Evolutionary conservation across 2,888 invertebrate genomes (phyloP).

Genomic region (Hybos culiciformis): DNA sequence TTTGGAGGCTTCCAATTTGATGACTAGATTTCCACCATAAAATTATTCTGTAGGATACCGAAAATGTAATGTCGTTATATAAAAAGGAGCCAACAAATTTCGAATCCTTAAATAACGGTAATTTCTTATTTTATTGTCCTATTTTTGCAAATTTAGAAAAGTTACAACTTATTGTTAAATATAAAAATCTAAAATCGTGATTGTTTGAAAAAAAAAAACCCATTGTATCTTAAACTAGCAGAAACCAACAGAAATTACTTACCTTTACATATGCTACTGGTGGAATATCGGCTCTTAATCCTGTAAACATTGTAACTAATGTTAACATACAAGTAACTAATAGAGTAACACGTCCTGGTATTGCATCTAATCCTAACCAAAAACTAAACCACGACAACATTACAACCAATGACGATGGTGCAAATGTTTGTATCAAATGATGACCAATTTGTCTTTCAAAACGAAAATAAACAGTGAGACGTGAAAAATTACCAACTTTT

Average conservation of each 20-base stretch:
- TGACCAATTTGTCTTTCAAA: constrained; percentile 76
- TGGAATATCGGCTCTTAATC: constrained; percentile 65
- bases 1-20: no score
- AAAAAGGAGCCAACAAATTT: no score
- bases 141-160: no score
- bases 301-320: constrained; percentile 75
- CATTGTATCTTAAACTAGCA: no score
- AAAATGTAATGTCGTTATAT: no score
- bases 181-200: no score
- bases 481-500: constrained; percentile 70
- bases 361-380: constrained; percentile 72
- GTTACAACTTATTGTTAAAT: no score
- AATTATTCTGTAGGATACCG: no score
- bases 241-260: constrained; percentile 14
- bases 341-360: constrained; percentile 67
- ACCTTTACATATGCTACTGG: constrained; percentile 81
- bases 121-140: no score
- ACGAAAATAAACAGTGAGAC: constrained; percentile 61
- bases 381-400: constrained; percentile 80
- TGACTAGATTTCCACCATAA: no score
- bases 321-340: constrained; percentile 75
- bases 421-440: constrained; percentile 72
- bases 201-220: no score
- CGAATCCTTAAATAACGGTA: no score
- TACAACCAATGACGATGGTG: constrained; percentile 69